Evolutionary conservation across 2,888 invertebrate species (phyloP), one percentile per base, ranked within the genome.

Genomic region (Amblyteles armatorius): DNA sequence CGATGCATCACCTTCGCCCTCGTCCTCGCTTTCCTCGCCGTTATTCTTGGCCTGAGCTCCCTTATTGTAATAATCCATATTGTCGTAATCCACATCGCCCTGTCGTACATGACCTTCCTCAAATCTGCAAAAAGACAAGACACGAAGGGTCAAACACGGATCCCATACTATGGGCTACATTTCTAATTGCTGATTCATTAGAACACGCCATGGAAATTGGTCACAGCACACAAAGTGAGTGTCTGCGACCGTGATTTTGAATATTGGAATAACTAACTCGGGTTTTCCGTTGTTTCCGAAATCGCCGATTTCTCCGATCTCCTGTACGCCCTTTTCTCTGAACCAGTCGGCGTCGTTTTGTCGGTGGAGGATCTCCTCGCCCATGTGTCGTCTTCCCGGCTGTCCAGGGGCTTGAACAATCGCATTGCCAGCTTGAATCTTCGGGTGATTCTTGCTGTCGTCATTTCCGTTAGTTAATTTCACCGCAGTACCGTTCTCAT

Each of bases 1-100:
- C 1, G 11, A 16, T 22, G 5, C 36, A 76, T 87, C 85, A 90
- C 91, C 93, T 91, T 93, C 94, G 1, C 91, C 91, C 77, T 93
- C 93, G 55, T 93, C 93, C 82, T 93, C 93, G n/a, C 89, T 92
- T 57, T 92, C 93, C 29, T 91, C 93, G 3, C 91, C 92, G 44
- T 91, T 90, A 60, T 92, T 92, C 84, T 93, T 93, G 68, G 90
- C 91, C 29, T 90, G 91, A 13, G 89, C 89, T 60, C 92, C 92
- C 60, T 92, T 92, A 40, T 92, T 91, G 72, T 92, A 91, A 40
- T 93, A 92, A 65, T 89, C 89, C 55, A 87, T 89, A 52, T 91
- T 91, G 22, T 91, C 92, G 44, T 93, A 92, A 55, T 93, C 93
- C n/a, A 92, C 91, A 13, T 91, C 91, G 9, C 88, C 92, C 4